Evolutionary conservation across 2,113 vertebrate genomes (phyloP).

Genomic region (Monarcha castaneiventris): DNA sequence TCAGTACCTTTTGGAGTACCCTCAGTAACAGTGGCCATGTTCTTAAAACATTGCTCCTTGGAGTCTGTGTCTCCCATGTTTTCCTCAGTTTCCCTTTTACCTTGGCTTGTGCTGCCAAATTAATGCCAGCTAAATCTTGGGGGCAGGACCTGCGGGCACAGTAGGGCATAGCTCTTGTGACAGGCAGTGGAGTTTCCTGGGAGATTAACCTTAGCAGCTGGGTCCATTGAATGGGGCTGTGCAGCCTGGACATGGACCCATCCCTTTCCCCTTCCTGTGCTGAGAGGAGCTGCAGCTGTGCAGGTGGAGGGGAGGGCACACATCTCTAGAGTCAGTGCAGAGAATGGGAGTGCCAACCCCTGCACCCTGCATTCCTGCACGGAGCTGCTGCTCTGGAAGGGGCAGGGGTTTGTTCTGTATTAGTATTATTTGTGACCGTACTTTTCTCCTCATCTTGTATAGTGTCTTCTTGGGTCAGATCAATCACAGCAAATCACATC

Average conservation of each 20-base stretch:
- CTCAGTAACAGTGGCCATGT: not conserved
- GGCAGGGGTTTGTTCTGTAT: not conserved
- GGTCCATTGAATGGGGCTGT: not conserved
- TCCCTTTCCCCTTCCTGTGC: not conserved
- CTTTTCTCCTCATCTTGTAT: not conserved
- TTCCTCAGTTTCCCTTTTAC: not conserved
- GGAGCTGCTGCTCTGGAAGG: not conserved
- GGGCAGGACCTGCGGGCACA: not conserved
- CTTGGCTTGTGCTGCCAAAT: not conserved
- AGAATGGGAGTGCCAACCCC: not conserved
- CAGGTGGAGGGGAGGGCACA: not conserved
- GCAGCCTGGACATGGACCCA: fast-evolving
- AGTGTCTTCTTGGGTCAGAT: not conserved
- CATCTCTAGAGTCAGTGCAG: not conserved
- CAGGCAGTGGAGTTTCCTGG: not conserved
- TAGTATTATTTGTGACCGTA: not conserved
- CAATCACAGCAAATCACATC: not conserved
- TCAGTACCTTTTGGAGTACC: not conserved
- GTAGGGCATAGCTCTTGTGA: not conserved
- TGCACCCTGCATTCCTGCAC: not conserved
- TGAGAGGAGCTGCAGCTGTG: not conserved
- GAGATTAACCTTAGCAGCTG: not conserved
- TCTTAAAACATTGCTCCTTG: not conserved
- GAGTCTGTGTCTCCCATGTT: not conserved
- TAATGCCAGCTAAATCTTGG: not conserved